Percentiles rank a stretch among this genome's conserved stretches.
Evolutionary conservation across 2,113 vertebrate species (phyloP).

Genomic region (Phainopepla nitens): DNA sequence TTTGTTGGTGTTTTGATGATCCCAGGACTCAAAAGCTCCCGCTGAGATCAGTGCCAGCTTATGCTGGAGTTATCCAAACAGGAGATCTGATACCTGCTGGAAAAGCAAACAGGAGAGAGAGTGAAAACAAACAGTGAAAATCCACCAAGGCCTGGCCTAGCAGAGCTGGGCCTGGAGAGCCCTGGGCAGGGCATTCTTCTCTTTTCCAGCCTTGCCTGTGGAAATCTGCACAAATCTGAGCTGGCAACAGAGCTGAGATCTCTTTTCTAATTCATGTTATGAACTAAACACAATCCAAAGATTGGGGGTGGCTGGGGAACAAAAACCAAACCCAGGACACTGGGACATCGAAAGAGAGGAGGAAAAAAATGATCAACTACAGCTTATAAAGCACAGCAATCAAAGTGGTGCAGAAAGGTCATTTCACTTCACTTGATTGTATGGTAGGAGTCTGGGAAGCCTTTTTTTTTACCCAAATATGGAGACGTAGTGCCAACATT

Average conservation of each 20-base stretch:
- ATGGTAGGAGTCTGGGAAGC: background rate
- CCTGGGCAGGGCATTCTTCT: background rate
- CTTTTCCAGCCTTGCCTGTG: background rate
- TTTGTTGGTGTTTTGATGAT: conserved; percentile 10
- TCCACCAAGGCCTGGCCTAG: background rate
- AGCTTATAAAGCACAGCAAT: conserved; percentile 12
- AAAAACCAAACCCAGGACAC: background rate
- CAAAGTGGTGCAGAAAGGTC: conserved; percentile 21
- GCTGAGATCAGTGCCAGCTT: background rate
- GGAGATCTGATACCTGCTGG: background rate
- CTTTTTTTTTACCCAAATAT: background rate
- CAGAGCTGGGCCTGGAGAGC: background rate
- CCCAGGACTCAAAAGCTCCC: background rate
- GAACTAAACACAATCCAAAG: background rate
- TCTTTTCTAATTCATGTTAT: background rate
- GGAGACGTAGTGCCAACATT: background rate
- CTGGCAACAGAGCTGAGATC: background rate
- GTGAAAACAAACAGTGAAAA: background rate
- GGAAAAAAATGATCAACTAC: background rate
- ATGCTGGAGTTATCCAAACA: background rate
- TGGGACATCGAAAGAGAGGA: background rate
- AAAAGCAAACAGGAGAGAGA: background rate
- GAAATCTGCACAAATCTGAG: background rate
- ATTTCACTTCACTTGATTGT: conserved; percentile 34
- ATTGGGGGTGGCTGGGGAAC: background rate